These are phyloP conservation scores for Chrysotoxum bicinctum DNA, from an alignment of 2,888 invertebrate species.

Conservation along the genomic window DNA sequence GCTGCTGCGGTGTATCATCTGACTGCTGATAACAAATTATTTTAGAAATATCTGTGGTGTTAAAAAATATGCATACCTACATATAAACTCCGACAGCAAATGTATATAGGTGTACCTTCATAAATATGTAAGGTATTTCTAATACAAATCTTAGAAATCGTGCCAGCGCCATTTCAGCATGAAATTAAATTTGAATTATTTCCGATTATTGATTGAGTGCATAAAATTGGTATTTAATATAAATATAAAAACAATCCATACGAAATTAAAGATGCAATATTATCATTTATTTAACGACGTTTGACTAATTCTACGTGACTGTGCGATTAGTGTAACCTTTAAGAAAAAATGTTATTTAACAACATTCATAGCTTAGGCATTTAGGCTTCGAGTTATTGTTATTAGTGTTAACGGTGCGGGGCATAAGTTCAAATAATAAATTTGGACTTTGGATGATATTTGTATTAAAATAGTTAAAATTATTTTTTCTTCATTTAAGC, in stretches of 20 bases:
- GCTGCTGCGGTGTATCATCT: background rate
- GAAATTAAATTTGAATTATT: background rate
- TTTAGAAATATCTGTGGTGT: background rate
- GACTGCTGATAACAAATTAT: conserved; percentile 10
- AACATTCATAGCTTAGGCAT: background rate
- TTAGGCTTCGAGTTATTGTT: background rate
- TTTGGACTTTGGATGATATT: too few species aligned
- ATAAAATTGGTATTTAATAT: background rate
- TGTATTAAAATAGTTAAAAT: too few species aligned
- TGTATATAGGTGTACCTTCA: too few species aligned
- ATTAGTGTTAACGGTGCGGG: background rate
- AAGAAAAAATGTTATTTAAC: background rate
- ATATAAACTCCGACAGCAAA: background rate
- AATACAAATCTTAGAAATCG: background rate
- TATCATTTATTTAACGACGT: background rate
- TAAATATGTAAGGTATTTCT: background rate
- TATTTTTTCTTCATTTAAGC: too few species aligned
- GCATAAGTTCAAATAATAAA: background rate
- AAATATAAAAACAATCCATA: background rate
- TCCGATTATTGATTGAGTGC: background rate
- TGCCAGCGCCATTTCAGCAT: background rate
- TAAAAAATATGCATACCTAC: background rate
- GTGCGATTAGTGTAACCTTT: background rate
- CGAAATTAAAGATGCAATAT: background rate
- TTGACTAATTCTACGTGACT: background rate